Conservation (phyloP, 2,888 invertebrate species). For the Dicranocentrus wangi region DNA sequence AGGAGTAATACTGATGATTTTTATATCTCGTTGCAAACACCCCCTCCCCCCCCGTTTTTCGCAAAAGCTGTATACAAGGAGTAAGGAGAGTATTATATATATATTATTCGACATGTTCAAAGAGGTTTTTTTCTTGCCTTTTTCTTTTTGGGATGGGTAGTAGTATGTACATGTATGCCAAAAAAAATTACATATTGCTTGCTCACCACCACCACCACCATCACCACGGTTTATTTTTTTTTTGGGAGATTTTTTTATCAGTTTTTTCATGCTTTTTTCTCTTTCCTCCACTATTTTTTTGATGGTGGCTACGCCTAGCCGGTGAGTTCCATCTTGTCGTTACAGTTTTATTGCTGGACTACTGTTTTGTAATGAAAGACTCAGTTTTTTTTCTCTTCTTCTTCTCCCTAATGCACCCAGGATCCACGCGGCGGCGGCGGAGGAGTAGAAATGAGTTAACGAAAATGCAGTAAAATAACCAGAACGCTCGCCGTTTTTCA, state of each 20-base stretch:
- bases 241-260: conserved; percentile 46
- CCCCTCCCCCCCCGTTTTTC: not conserved
- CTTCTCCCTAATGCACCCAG: conserved; percentile 32
- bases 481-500: not conserved
- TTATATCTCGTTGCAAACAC: not conserved
- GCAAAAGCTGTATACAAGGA: too few relatives aligned
- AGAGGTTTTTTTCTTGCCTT: too few relatives aligned
- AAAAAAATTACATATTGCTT: conserved; percentile 39
- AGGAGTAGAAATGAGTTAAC: not conserved
- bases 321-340: conserved; percentile 55
- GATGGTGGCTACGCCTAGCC: not conserved
- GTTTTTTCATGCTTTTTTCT: conserved; percentile 12
- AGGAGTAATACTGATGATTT: too few relatives aligned
- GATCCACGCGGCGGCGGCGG: not conserved
- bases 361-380: conserved; percentile 28
- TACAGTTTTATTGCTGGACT: conserved; percentile 48
- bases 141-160: too few relatives aligned
- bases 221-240: conserved; percentile 14
- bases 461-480: conserved; percentile 12
- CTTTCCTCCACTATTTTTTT: conserved; percentile 23
- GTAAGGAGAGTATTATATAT: too few relatives aligned
- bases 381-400: too few relatives aligned
- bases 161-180: conserved; percentile 17
- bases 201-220: conserved; percentile 7
- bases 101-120: too few relatives aligned